Conservation (phyloP, 2,113 vertebrate genomes). For the Dipodomys stephensi region DNA sequence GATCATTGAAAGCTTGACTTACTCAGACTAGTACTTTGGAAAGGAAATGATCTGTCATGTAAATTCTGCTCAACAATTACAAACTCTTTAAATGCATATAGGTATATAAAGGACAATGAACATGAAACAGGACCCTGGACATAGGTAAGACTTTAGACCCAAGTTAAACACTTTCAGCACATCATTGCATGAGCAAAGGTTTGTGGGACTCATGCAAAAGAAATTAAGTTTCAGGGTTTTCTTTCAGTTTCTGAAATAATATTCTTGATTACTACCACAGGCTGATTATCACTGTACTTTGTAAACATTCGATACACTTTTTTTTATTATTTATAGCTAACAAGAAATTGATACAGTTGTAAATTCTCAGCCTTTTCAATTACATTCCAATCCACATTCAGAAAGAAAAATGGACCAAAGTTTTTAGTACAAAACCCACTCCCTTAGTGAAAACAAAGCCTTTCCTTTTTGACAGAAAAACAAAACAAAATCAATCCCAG, state of each 20-base stretch:
- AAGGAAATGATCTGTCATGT: background rate
- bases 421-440: constrained; percentile 44
- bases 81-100: background rate
- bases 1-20: background rate
- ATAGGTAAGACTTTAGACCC: background rate
- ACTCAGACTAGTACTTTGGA: constrained; percentile 12
- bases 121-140: background rate
- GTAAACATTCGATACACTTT: background rate
- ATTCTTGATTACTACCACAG: background rate
- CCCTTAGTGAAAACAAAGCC: constrained; percentile 50
- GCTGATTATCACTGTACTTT: background rate
- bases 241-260: background rate
- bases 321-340: constrained; percentile 55
- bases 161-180: background rate
- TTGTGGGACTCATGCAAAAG: background rate
- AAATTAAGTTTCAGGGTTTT: background rate
- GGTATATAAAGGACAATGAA: background rate
- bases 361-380: constrained; percentile 64
- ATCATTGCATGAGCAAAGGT: background rate
- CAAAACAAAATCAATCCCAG: background rate
- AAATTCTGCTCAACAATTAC: constrained; percentile 6
- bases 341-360: constrained; percentile 22
- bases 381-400: constrained; percentile 25
- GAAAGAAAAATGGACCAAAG: constrained; percentile 18
- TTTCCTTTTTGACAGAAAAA: constrained; percentile 15